Evolutionary conservation across 2,888 invertebrate genomes (phyloP).

Genomic region (Phyllotreta striolata): DNA sequence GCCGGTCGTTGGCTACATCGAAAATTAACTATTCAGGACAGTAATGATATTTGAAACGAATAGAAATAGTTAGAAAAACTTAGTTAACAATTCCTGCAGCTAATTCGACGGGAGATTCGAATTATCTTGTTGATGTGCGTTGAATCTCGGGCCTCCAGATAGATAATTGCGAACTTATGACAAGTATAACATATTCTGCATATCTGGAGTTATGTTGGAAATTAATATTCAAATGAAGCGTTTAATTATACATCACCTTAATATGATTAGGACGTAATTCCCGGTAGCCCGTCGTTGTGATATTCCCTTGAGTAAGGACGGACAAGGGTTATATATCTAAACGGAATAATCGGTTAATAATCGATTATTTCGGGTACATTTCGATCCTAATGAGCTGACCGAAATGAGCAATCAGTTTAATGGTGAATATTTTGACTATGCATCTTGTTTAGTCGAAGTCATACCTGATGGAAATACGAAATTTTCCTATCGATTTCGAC

Average conservation of each 20-base stretch:
- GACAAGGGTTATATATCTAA: constrained; percentile 13
- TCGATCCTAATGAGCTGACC: neutral
- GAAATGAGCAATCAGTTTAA: too few relatives aligned
- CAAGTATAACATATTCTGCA: constrained; percentile 36
- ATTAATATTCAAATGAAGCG: constrained; percentile 43
- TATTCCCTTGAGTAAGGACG: constrained; percentile 15
- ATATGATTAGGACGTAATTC: constrained; percentile 48
- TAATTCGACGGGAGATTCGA: neutral
- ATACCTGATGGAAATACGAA: constrained; percentile 19
- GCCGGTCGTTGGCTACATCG: neutral
- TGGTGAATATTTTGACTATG: too few relatives aligned
- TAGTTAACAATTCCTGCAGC: too few relatives aligned
- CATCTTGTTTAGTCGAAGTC: too few relatives aligned
- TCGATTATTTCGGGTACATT: neutral
- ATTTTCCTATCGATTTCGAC: constrained; percentile 12
- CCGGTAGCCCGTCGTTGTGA: constrained; percentile 41
- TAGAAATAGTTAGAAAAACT: too few relatives aligned
- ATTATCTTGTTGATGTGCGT: constrained; percentile 16
- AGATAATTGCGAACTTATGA: constrained; percentile 37
- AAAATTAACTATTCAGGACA: neutral
- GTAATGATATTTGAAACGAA: too few relatives aligned
- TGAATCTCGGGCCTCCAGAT: constrained; percentile 21
- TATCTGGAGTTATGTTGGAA: constrained; percentile 30
- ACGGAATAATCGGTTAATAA: neutral
- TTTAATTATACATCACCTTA: constrained; percentile 45